Percentiles rank a stretch among this genome's conserved stretches.
These are phyloP conservation scores for Myotis lucifugus DNA, from an alignment of 2,113 vertebrate genomes.

Conservation along the genomic window DNA sequence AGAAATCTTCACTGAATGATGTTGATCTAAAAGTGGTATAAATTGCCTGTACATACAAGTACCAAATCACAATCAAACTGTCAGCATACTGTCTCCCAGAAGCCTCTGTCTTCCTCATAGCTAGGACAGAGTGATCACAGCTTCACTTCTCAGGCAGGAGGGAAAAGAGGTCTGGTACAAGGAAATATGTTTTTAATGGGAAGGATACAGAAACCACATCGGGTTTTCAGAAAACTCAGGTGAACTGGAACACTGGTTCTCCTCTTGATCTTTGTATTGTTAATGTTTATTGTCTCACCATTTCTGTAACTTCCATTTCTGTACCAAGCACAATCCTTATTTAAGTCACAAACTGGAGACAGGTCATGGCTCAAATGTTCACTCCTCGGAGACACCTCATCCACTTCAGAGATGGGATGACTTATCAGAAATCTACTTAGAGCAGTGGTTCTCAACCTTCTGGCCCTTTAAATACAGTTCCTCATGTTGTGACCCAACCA, in stretches of 20 bases:
- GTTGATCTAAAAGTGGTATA: neutral
- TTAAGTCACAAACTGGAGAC: neutral
- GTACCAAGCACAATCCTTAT: constrained; percentile 20
- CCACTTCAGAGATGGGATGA: neutral
- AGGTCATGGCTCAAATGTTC: neutral
- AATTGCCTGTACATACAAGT: neutral
- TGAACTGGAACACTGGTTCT: constrained; percentile 20
- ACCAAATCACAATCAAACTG: constrained; percentile 35
- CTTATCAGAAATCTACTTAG: constrained; percentile 27
- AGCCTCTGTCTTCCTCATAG: neutral
- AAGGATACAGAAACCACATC: constrained; percentile 23
- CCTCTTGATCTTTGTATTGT: neutral
- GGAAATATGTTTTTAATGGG: constrained; percentile 15
- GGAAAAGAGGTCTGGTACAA: neutral
- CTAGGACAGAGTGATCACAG: neutral
- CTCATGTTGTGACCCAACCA: no score
- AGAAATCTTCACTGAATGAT: neutral
- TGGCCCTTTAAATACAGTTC: no score
- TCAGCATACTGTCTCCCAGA: neutral
- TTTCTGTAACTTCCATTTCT: constrained; percentile 28
- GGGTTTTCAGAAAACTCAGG: constrained; percentile 2
- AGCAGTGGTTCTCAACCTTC: neutral
- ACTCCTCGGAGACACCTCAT: neutral
- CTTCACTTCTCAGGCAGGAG: constrained; percentile 1
- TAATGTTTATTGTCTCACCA: constrained; percentile 12